Evolutionary conservation across 2,113 vertebrate species (phyloP), one percentile per base, ranked within the genome.

Genomic region (Semicossyphus pulcher): DNA sequence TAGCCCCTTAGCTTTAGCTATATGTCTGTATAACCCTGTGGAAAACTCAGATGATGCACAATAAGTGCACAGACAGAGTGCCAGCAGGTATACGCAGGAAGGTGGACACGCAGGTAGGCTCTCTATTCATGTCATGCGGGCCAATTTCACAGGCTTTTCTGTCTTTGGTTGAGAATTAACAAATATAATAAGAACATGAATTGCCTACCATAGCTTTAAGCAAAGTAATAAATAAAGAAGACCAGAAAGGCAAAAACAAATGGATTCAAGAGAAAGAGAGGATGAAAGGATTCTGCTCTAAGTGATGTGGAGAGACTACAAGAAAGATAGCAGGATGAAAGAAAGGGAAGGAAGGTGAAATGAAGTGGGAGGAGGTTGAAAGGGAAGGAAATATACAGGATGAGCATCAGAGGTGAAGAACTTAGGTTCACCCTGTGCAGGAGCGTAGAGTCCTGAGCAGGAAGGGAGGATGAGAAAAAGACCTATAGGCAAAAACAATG

Each of bases 391-490:
- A 65, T 34, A 6, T 16, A 26, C 44, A 10, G 77, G 59, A 60
- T 64, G 39, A 60, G 76, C 56, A 31, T 70, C 10, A 64, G 28
- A 84, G 78, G 60, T 82, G 75, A 87, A 83, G 3, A 53, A 78
- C 60, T 67, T 39, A 20, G 53, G 45, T 72, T 39, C 2, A 20
- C 10, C 47, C 29, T 26, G 28, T 63, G 42, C 20, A 41, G 1
- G 49, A 21, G 32, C 42, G 10, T 10, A 9, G 16, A 37, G 29
- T 67, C 45, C 25, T 14, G 7, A 42, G 16, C 53, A 63, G 76
- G 72, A 86, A 75, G 45, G 60, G 26, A 52, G 36, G 45, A 32
- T 45, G 16, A 37, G 39, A 39, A 44, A 34, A 47, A 32, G 26
- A 23, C 5, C 5, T n/a, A 4, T 37, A 18, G 60, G 52, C 56